Conservation (phyloP, 1,140 invertebrate species). For the Neodiprion fabricii region DNA sequence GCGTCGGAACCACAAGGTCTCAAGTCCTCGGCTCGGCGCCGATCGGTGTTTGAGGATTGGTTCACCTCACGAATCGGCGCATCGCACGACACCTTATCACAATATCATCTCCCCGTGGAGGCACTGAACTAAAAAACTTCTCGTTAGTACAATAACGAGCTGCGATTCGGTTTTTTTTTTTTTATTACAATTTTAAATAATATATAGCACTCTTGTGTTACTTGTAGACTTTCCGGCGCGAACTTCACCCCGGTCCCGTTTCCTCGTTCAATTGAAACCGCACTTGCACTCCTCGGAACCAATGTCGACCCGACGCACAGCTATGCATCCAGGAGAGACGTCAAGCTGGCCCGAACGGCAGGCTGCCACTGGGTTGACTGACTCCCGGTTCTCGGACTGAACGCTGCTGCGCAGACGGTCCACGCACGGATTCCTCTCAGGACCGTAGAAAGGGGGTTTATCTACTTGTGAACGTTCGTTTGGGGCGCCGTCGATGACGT, state of each 20-base stretch:
- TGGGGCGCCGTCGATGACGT: too few relatives aligned
- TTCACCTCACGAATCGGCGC: not conserved
- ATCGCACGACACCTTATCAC: not conserved
- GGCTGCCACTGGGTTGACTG: constrained; percentile 58
- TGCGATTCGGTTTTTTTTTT: too few relatives aligned
- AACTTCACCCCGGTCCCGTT: too few relatives aligned
- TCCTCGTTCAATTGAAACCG: too few relatives aligned
- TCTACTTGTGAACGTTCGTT: too few relatives aligned
- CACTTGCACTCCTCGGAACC: too few relatives aligned
- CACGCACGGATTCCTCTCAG: constrained; percentile 39
- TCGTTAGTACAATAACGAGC: not conserved
- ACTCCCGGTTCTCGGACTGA: constrained; percentile 48
- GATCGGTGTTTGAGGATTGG: not conserved
- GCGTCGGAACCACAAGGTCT: not conserved
- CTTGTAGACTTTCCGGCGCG: too few relatives aligned
- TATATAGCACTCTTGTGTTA: too few relatives aligned
- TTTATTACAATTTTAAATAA: too few relatives aligned
- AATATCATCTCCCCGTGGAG: not conserved
- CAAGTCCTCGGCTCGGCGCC: constrained; percentile 1
- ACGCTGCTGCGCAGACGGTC: constrained; percentile 50
- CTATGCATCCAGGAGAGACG: not conserved
- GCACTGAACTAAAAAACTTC: not conserved
- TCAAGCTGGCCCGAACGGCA: constrained; percentile 22
- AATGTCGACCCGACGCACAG: too few relatives aligned
- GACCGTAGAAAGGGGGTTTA: not conserved